These are phyloP conservation scores for Platichthys flesus DNA, from an alignment of 2,113 vertebrate species.

Conservation along the genomic window DNA sequence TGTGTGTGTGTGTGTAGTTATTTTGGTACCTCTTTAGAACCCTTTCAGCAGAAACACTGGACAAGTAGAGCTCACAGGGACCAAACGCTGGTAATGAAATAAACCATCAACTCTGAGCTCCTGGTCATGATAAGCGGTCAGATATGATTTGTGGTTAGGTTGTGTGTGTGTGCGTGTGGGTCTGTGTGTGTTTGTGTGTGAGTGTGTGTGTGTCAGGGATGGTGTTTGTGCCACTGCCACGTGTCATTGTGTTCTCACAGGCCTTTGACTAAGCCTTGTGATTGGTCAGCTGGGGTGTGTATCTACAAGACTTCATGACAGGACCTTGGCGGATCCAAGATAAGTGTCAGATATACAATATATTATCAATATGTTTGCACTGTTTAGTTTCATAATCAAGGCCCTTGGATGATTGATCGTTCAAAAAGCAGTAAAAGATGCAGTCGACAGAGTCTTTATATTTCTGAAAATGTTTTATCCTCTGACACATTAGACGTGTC, in stretches of 20 bases:
- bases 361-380: not conserved
- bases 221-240: constrained; percentile 34
- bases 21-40: too few relatives aligned
- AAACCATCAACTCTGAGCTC: too few relatives aligned
- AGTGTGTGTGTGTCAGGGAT: not conserved
- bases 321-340: not conserved
- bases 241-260: constrained; percentile 29
- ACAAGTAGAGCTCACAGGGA: too few relatives aligned
- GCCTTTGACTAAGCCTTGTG: constrained; percentile 16
- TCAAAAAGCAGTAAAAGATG: not conserved
- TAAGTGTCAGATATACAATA: not conserved
- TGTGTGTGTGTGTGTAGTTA: constrained; percentile 19
- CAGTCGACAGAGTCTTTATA: not conserved
- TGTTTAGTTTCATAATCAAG: not conserved
- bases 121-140: too few relatives aligned
- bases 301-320: not conserved
- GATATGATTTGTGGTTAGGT: too few relatives aligned
- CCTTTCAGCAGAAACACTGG: too few relatives aligned
- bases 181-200: not conserved
- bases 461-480: constrained; percentile 1
- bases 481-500: not conserved
- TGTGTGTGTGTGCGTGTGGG: not conserved
- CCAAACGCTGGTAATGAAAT: too few relatives aligned
- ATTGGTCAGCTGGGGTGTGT: constrained; percentile 15
- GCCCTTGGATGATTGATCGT: not conserved